These are phyloP conservation scores for Diadema setosum DNA, from an alignment of 35 echinoderm and acorn worm genomes.

Conservation along the genomic window DNA sequence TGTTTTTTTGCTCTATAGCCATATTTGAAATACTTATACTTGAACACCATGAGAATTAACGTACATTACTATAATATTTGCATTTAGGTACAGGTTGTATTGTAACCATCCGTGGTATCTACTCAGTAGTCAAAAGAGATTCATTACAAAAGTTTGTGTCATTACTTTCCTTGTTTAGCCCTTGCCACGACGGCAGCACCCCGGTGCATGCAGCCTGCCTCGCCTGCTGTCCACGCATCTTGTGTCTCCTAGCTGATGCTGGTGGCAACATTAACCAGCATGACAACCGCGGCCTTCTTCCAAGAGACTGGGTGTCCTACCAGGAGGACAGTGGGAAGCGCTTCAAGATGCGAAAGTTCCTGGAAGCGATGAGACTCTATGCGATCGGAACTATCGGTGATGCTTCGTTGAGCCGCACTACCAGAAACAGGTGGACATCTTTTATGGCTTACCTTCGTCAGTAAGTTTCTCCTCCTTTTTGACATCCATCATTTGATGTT, in stretches of 20 bases:
- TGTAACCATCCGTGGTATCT: too few species aligned
- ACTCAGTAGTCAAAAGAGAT: too few species aligned
- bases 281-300: conserved; percentile 8
- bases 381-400: not conserved
- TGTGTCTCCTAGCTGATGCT: not conserved
- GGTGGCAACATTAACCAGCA: conserved; percentile 19
- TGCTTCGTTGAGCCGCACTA: not conserved
- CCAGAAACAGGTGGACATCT: not conserved
- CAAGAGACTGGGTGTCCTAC: conserved; percentile 1
- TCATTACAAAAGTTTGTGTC: not conserved
- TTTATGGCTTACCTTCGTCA: not conserved
- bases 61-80: too few species aligned
- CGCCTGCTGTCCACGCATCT: not conserved
- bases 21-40: too few species aligned
- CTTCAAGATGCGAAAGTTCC: conserved; percentile 16
- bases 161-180: not conserved
- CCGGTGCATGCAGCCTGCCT: not conserved
- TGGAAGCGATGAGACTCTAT: not conserved
- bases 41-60: too few species aligned
- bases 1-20: too few species aligned
- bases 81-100: too few species aligned
- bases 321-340: not conserved
- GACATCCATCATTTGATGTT: too few species aligned
- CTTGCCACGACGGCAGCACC: conserved; percentile 1
- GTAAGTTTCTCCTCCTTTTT: not conserved